phyloP scores from a whole-genome alignment of 2,113 vertebrate genomes.

The Harpagus bidentatus region DNA sequence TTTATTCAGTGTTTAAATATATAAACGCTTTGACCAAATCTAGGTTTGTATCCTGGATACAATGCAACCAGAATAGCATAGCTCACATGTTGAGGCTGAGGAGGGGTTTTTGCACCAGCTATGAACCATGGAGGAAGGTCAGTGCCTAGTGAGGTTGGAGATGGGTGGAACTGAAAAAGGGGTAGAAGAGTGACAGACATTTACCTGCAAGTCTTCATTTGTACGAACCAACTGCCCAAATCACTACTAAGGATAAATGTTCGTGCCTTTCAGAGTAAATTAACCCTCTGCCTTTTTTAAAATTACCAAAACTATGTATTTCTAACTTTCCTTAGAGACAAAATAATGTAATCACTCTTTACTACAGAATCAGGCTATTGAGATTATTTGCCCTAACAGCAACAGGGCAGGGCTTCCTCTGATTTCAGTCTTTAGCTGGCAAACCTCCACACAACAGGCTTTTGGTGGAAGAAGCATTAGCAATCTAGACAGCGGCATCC shows the following conservation, averaged over 20 bases:
- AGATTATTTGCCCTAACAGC: background rate
- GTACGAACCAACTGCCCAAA: background rate
- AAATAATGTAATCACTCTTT: background rate
- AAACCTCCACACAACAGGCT: background rate
- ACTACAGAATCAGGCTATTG: background rate
- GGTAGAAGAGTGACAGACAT: background rate
- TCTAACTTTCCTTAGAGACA: background rate
- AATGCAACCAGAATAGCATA: background rate
- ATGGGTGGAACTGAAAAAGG: background rate
- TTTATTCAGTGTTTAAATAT: background rate
- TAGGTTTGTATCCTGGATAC: background rate
- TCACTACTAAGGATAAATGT: background rate
- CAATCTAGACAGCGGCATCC: too few species aligned
- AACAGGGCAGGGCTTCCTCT: background rate
- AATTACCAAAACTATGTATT: background rate
- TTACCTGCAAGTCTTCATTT: background rate
- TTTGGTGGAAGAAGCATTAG: background rate
- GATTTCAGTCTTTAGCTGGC: background rate
- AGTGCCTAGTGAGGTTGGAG: background rate
- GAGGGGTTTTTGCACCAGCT: background rate
- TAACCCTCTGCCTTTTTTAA: background rate
- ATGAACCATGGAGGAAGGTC: background rate
- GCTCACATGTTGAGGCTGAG: background rate
- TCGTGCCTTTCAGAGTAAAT: background rate
- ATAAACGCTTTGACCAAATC: background rate